A percentile compares a stretch with the other conserved stretches of the same genome.
Conservation (phyloP, 2,888 invertebrate species). For the Drosophila kuntzei region DNA sequence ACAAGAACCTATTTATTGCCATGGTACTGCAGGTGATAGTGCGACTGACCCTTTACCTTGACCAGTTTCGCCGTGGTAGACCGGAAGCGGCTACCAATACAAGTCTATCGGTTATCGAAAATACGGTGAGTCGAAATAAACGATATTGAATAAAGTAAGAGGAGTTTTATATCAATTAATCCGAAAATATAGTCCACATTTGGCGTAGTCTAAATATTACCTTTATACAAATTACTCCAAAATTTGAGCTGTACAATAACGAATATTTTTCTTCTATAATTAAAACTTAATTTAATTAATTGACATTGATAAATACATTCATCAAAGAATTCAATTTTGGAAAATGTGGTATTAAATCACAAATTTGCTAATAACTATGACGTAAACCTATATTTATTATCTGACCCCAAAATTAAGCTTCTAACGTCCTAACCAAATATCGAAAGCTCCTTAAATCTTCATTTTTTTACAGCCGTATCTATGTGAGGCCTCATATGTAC, state of each 20-base stretch:
- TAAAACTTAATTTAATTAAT: too few species aligned
- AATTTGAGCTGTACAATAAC: too few species aligned
- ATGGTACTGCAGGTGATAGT: slow-evolving; percentile 92
- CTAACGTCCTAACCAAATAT: neutral
- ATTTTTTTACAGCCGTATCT: slow-evolving; percentile 88
- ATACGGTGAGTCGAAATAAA: slow-evolving; percentile 87
- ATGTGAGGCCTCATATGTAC: slow-evolving; percentile 91
- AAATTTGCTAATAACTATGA: neutral
- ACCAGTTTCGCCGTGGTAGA: slow-evolving; percentile 87
- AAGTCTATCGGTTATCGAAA: slow-evolving; percentile 87
- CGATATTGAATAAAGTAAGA: neutral
- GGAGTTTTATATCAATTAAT: neutral
- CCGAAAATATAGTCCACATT: neutral
- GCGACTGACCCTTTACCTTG: slow-evolving; percentile 90
- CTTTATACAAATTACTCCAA: too few species aligned
- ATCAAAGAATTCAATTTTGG: too few species aligned
- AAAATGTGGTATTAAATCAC: too few species aligned
- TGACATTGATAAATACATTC: too few species aligned
- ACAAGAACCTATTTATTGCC: slow-evolving; percentile 93
- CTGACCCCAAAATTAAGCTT: neutral
- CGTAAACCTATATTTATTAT: neutral
- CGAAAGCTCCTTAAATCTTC: neutral
- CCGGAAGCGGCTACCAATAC: slow-evolving; percentile 79
- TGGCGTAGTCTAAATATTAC: too few species aligned
- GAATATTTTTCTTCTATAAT: too few species aligned